phyloP scores from a whole-genome alignment of 2,113 vertebrate genomes.

The human (Homo sapiens) region DNA sequence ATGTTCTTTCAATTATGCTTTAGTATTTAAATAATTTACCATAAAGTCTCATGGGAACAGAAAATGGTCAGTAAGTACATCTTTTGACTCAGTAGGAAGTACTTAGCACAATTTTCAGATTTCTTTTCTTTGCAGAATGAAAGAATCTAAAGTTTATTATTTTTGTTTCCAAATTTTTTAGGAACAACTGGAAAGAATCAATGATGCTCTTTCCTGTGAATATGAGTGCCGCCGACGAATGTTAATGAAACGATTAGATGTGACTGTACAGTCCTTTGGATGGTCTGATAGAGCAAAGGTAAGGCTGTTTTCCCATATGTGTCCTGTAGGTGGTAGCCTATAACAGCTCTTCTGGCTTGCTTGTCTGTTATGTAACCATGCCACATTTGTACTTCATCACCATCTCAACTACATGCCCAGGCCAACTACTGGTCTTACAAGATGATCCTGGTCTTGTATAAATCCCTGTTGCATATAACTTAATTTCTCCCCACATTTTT shows the following conservation, averaged over 20 bases:
- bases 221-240: slow-evolving; percentile 96
- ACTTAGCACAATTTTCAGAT: not conserved
- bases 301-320: slow-evolving; percentile 54
- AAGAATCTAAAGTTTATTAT: not conserved
- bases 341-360: not conserved
- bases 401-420: not conserved
- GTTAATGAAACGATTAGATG: slow-evolving; percentile 97
- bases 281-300: slow-evolving; percentile 98
- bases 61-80: not conserved
- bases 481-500: not conserved
- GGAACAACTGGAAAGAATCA: slow-evolving; percentile 91
- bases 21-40: slow-evolving; percentile 10
- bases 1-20: slow-evolving; percentile 15
- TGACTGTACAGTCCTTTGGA: slow-evolving; percentile 97
- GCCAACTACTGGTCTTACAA: not conserved
- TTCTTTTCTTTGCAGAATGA: slow-evolving; percentile 1
- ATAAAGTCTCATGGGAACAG: not conserved
- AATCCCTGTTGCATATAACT: not conserved
- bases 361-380: not conserved
- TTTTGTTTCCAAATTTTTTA: slow-evolving; percentile 74
- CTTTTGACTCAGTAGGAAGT: not conserved
- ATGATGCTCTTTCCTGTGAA: slow-evolving; percentile 88
- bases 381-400: not conserved
- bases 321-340: slow-evolving; percentile 74
- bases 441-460: not conserved